Conservation (phyloP, 2,113 vertebrate genomes). For the Cyprinodon tularosa region DNA sequence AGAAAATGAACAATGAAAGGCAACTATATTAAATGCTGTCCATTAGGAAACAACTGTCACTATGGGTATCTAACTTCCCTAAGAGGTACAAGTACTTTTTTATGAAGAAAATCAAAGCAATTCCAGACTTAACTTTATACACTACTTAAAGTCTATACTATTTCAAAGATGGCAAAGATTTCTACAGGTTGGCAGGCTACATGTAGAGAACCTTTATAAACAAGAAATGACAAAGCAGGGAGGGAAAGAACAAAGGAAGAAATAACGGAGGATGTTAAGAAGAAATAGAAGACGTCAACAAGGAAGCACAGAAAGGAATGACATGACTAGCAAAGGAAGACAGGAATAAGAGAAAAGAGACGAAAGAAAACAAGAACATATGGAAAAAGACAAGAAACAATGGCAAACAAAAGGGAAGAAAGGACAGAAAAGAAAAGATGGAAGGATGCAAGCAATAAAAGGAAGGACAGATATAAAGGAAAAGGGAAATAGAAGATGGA, state of each 20-base stretch:
- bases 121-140: not conserved
- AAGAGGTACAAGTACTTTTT: not conserved
- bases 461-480: not conserved
- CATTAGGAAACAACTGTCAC: constrained; percentile 30
- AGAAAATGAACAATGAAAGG: constrained; percentile 18
- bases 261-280: no score
- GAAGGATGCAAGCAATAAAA: not conserved
- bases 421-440: no score
- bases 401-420: no score
- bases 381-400: no score
- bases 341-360: no score
- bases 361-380: not conserved
- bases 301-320: no score
- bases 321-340: no score
- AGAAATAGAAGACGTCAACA: no score
- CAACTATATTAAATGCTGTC: not conserved
- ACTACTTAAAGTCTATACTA: no score
- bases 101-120: not conserved
- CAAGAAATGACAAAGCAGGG: not conserved
- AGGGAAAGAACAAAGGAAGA: not conserved
- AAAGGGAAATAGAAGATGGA: not conserved
- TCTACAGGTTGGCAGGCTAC: not conserved
- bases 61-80: constrained; percentile 17
- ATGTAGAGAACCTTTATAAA: not conserved
- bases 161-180: not conserved